Evolutionary conservation across 2,113 vertebrate genomes (phyloP).

Genomic region (Pedionomus torquatus): DNA sequence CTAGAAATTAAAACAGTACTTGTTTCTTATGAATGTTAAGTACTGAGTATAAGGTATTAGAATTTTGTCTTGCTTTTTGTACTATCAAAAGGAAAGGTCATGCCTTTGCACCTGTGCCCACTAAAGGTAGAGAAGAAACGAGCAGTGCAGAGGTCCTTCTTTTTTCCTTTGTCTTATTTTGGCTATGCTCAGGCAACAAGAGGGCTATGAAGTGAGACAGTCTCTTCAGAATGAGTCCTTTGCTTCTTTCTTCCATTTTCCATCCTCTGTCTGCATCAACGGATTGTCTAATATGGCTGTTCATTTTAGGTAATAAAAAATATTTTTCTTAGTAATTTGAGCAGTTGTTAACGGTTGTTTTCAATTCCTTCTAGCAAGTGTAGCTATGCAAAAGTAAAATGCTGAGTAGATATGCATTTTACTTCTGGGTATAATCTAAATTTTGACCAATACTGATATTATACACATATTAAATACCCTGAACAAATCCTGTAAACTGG

Average conservation of each 20-base stretch:
- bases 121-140: neutral
- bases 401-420: neutral
- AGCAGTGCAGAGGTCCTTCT: neutral
- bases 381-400: neutral
- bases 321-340: neutral
- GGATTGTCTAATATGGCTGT: neutral
- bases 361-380: neutral
- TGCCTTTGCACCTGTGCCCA: neutral
- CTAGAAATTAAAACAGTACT: neutral
- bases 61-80: neutral
- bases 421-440: neutral
- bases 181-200: neutral
- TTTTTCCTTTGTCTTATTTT: neutral
- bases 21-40: neutral
- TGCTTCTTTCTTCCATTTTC: neutral
- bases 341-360: neutral
- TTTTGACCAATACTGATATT: neutral
- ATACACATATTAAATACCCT: neutral
- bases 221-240: neutral
- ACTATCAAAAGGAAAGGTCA: neutral
- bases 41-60: neutral
- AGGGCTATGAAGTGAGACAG: neutral
- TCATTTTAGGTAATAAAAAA: neutral
- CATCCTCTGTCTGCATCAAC: rapidly evolving
- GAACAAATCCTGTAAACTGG: neutral